Evolutionary conservation across 92 coral and sea anemone genomes (phyloP), one percentile per base, ranked within the genome.

Genomic region (Heteractis magnifica): DNA sequence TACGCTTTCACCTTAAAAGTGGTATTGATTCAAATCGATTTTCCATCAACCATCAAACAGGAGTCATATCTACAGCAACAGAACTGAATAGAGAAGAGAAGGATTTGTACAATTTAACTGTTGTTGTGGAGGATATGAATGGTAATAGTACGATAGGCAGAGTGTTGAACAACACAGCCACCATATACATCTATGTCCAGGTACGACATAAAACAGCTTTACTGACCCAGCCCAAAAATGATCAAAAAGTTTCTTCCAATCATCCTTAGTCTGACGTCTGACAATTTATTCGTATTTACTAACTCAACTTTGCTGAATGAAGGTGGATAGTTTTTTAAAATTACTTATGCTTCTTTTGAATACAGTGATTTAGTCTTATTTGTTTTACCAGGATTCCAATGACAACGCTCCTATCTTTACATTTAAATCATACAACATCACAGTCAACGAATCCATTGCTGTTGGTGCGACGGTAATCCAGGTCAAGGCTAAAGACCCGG

Each of bases 401-500:
- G 98, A 95, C 79, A 92, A 89, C 77, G 78, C 76, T 23, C 98
- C 95, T 7, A 74, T 85, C 13, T 95, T 95, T 71, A 73, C 88
- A 3, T 58, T 58, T 53, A 49, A 81, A 15, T 73, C 88, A 52
- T 95, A 85, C 85, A 21, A 53, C 18, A 89, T 85, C 56, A 79
- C 82, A 10, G 83, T 94, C 41, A 81, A 80, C 48, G 98, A 95
- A 86, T 87, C 91, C 71, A 73, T 94, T 52, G 88, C 84, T 13
- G 56, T 80, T 52, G 96, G 92, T 49, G 79, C 98, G 20, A 72
- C 82, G 8, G 95, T 93, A 41, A 85, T 93, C 9, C 91, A 87
- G 75, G 94, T 94, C 56, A 75, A 87, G 56, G 98, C 98, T 6
- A 79, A 81, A 70, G 98, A 95, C 85, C 65, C 58, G 51, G 98